Evolutionary conservation across 2,888 invertebrate genomes (phyloP).

Genomic region (Caenorhabditis drosophilae): DNA sequence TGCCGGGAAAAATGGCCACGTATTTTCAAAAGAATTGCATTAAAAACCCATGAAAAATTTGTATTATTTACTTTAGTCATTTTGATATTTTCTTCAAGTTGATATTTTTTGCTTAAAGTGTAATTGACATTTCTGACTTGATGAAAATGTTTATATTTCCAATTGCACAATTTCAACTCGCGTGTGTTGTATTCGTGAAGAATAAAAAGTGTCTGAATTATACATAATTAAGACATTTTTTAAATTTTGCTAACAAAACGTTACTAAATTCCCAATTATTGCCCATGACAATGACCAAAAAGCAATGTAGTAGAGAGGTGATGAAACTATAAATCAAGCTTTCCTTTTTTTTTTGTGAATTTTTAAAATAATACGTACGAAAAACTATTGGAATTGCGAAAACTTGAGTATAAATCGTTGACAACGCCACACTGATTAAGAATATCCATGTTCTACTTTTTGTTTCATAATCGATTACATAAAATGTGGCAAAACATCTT

Average conservation of each 20-base stretch:
- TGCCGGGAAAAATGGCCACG: no score
- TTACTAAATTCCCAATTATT: not conserved
- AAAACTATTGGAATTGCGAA: slow-evolving; percentile 3
- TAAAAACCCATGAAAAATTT: no score
- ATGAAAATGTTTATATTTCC: not conserved
- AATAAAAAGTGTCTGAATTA: not conserved
- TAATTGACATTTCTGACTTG: not conserved
- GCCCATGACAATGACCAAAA: not conserved
- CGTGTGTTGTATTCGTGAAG: not conserved
- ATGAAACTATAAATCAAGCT: not conserved
- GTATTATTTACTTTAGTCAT: slow-evolving; percentile 15
- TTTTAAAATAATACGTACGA: not conserved
- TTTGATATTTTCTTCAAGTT: slow-evolving; percentile 32
- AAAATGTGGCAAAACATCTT: slow-evolving; percentile 6
- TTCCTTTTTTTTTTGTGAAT: not conserved
- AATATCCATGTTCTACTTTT: slow-evolving; percentile 1
- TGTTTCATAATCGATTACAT: slow-evolving; percentile 6
- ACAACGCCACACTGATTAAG: not conserved
- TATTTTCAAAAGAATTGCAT: no score
- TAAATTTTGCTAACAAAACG: not conserved
- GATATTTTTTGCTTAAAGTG: slow-evolving; percentile 31
- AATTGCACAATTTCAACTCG: not conserved
- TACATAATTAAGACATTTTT: not conserved
- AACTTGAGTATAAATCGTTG: not conserved
- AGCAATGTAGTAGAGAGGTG: not conserved